Evolutionary conservation across 2,113 vertebrate species (phyloP).

Genomic region (Charadrius vociferus): DNA sequence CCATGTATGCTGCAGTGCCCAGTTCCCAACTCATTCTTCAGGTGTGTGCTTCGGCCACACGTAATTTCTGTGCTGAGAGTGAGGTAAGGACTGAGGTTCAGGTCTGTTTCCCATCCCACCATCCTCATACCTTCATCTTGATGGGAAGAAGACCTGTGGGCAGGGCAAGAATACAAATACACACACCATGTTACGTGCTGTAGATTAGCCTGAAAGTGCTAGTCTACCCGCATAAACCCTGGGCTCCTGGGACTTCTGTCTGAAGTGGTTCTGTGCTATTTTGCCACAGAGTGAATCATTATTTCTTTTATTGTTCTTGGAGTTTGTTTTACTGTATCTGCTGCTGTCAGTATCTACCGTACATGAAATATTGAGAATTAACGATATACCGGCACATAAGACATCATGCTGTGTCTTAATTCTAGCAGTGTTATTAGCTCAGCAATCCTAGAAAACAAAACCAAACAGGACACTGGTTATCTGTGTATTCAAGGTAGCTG

Average conservation of each 20-base stretch:
- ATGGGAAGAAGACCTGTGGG: neutral
- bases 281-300: neutral
- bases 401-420: neutral
- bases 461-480: neutral
- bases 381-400: neutral
- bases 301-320: neutral
- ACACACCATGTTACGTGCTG: fast-evolving
- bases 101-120: neutral
- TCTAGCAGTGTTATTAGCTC: neutral
- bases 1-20: too few species aligned
- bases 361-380: neutral
- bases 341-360: neutral
- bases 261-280: neutral
- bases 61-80: neutral
- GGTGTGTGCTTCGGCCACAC: fast-evolving
- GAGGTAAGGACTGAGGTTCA: fast-evolving
- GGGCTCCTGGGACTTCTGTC: neutral
- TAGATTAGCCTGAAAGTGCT: neutral
- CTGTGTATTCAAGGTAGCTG: neutral
- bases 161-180: neutral
- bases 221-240: neutral
- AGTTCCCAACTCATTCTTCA: neutral
- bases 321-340: neutral
- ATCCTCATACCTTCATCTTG: neutral
- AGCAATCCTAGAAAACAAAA: neutral